Percentiles rank a stretch among this genome's conserved stretches.
phyloP scores from a whole-genome alignment of 2,113 vertebrate genomes.

The Odocoileus virginianus region DNA sequence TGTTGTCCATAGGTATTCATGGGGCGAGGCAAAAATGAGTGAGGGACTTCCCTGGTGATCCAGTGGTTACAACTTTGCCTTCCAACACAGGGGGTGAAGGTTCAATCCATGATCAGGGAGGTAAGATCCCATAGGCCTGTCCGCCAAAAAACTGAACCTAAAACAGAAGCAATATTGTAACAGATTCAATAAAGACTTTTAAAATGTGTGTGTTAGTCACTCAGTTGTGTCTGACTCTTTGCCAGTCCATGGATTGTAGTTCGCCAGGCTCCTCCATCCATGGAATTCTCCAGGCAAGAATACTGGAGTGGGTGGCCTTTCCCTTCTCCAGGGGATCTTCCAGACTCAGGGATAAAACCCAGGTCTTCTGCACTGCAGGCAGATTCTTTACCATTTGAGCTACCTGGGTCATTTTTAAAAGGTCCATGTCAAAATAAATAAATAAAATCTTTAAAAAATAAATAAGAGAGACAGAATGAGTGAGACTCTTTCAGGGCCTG shows the following conservation, averaged over 20 bases:
- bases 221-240: background rate
- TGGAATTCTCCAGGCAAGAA: background rate
- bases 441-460: background rate
- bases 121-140: background rate
- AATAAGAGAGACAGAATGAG: background rate
- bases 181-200: background rate
- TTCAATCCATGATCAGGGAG: background rate
- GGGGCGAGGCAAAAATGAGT: accelerated
- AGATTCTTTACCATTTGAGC: background rate
- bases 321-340: background rate
- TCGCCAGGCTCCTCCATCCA: background rate
- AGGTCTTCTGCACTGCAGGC: background rate
- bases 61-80: background rate
- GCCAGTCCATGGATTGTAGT: background rate
- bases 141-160: accelerated
- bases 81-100: background rate
- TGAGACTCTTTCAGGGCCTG: background rate
- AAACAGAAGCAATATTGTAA: background rate
- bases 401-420: background rate
- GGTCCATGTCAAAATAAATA: background rate
- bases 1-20: background rate
- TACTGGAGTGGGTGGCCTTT: background rate
- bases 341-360: background rate
- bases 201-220: background rate
- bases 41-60: background rate